A percentile compares a stretch with the other conserved stretches of the same genome.
phyloP scores from a whole-genome alignment of 2,888 invertebrate genomes.

The Polymixis flavicincta region DNA sequence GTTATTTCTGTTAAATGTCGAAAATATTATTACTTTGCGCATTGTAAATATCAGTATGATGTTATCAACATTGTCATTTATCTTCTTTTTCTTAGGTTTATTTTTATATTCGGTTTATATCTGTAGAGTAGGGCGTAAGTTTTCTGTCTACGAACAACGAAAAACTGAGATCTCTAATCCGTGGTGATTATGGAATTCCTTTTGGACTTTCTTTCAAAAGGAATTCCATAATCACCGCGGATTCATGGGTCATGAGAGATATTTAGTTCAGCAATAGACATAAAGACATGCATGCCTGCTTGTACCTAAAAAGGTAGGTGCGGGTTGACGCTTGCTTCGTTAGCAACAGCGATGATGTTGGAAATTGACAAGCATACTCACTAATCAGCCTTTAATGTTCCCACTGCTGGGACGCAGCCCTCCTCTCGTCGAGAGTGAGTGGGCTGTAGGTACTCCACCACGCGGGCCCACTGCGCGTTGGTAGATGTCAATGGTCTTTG shows the following conservation, averaged over 20 bases:
- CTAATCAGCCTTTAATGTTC: no score
- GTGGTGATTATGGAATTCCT: neutral
- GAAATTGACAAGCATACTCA: neutral
- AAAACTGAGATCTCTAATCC: no score
- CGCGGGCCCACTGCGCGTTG: no score
- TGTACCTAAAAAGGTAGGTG: neutral
- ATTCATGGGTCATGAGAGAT: no score
- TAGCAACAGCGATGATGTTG: neutral
- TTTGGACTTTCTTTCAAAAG: neutral
- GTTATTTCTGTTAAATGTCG: neutral
- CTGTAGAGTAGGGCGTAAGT: neutral
- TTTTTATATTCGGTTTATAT: no score
- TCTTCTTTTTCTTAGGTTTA: no score
- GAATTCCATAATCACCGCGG: no score
- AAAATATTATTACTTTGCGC: no score
- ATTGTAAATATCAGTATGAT: neutral
- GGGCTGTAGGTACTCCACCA: no score
- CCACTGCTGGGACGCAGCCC: no score
- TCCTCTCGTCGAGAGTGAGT: no score
- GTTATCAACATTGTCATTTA: neutral
- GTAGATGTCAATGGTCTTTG: no score
- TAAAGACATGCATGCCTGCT: neutral
- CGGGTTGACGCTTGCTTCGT: neutral
- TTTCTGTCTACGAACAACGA: neutral
- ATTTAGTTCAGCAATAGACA: neutral